A percentile compares a stretch with the other conserved stretches of the same genome.
Evolutionary conservation across 2,888 invertebrate species (phyloP).

Genomic region (Harpalus rubripes): DNA sequence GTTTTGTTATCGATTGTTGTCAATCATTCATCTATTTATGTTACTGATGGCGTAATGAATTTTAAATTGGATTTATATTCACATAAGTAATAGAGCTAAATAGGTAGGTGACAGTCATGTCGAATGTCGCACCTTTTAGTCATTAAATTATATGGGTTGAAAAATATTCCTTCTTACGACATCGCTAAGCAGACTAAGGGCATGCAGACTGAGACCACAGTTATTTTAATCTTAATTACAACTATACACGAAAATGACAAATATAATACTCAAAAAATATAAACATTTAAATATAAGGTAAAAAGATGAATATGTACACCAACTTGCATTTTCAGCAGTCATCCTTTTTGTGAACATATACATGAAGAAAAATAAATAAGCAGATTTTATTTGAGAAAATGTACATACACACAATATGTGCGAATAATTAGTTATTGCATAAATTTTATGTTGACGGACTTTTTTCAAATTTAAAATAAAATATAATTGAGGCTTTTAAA

Average conservation of each 20-base stretch:
- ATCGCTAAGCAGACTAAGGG: constrained; percentile 11
- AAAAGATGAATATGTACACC: not conserved
- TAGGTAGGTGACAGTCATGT: constrained; percentile 28
- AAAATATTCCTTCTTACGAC: constrained; percentile 30
- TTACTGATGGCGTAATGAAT: constrained; percentile 21
- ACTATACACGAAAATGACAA: not conserved
- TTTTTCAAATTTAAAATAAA: too few species aligned
- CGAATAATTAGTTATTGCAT: too few species aligned
- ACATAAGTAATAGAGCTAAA: constrained; percentile 7
- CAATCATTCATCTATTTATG: constrained; percentile 36
- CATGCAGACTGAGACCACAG: not conserved
- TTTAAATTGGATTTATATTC: constrained; percentile 52
- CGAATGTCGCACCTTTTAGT: constrained; percentile 7
- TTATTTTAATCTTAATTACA: constrained; percentile 18
- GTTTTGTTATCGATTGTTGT: constrained; percentile 43
- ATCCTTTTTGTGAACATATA: too few species aligned
- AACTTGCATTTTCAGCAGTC: too few species aligned
- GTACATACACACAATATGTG: too few species aligned
- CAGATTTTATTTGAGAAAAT: too few species aligned
- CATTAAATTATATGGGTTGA: constrained; percentile 32
- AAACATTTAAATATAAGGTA: not conserved
- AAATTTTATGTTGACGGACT: too few species aligned
- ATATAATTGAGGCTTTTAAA: too few species aligned
- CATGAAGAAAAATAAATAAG: too few species aligned
- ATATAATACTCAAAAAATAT: not conserved